phyloP scores from a whole-genome alignment of 1,140 invertebrate species.

The Drosophila kikkawai region DNA sequence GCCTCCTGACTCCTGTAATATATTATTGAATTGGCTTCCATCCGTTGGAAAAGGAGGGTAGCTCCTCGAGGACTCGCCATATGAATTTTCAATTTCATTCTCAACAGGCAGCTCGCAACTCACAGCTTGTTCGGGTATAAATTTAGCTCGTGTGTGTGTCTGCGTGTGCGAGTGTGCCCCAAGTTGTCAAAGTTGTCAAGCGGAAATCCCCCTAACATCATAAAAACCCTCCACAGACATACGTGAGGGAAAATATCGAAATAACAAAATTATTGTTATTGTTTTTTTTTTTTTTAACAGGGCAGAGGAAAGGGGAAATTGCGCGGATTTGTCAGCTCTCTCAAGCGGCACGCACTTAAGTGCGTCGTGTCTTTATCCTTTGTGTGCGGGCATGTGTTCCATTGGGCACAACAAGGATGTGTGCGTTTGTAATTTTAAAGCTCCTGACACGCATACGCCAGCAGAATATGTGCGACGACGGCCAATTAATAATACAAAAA shows the following conservation, averaged over 20 bases:
- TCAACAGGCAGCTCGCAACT: slow-evolving; percentile 56
- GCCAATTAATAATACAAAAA: slow-evolving; percentile 67
- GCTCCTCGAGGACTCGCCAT: slow-evolving; percentile 43
- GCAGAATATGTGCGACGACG: slow-evolving; percentile 7
- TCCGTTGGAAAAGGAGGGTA: not conserved
- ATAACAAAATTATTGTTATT: slow-evolving; percentile 85
- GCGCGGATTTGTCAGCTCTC: slow-evolving; percentile 68
- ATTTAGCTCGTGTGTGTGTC: slow-evolving; percentile 62
- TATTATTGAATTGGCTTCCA: slow-evolving; percentile 73
- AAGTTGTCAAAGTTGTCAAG: slow-evolving; percentile 83
- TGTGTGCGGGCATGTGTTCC: slow-evolving; percentile 28
- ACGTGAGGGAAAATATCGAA: slow-evolving; percentile 76
- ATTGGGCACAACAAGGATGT: slow-evolving; percentile 19
- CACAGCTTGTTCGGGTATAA: slow-evolving; percentile 49
- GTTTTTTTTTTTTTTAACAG: slow-evolving; percentile 39
- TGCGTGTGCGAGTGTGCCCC: slow-evolving; percentile 19
- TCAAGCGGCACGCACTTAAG: slow-evolving; percentile 70
- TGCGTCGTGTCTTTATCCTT: slow-evolving; percentile 43
- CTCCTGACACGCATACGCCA: slow-evolving; percentile 24
- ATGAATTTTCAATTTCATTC: slow-evolving; percentile 83
- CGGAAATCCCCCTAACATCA: slow-evolving; percentile 80
- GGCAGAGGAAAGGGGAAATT: slow-evolving; percentile 50
- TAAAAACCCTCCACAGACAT: slow-evolving; percentile 58
- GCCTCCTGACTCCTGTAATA: slow-evolving; percentile 49
- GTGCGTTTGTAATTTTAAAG: slow-evolving; percentile 52